Percentiles rank a stretch among this genome's conserved stretches.
phyloP scores from a whole-genome alignment of 2,888 invertebrate genomes.

The Philhelius pedissequus region DNA sequence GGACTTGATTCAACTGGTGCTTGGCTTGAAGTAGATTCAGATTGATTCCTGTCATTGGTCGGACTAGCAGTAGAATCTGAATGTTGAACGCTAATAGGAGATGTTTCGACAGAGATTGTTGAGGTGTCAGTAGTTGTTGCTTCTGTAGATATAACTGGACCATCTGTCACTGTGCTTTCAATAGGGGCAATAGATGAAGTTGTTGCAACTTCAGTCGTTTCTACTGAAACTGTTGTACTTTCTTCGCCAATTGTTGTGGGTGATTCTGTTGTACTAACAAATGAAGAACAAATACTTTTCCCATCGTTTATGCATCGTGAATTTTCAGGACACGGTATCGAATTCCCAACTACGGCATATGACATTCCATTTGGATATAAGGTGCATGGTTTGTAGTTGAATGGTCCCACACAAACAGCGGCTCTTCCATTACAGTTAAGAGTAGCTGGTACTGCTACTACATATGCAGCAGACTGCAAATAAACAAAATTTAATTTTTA shows the following conservation, averaged over 20 bases:
- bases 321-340: conserved; percentile 70
- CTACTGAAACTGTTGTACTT: neutral
- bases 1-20: no score
- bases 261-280: conserved; percentile 65
- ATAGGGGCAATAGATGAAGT: neutral
- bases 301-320: conserved; percentile 75
- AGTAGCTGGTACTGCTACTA: conserved; percentile 69
- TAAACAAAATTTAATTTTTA: neutral
- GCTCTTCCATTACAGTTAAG: conserved; percentile 74
- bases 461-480: conserved; percentile 73
- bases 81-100: neutral
- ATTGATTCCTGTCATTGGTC: neutral
- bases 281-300: conserved; percentile 73
- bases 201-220: neutral
- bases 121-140: neutral
- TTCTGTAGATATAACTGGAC: neutral
- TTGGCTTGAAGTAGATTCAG: conserved; percentile 21
- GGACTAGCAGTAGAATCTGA: neutral
- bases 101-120: neutral
- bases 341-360: conserved; percentile 69
- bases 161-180: neutral
- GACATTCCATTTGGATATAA: conserved; percentile 68
- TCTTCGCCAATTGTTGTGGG: neutral
- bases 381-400: conserved; percentile 72
- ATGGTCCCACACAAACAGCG: conserved; percentile 75